phyloP scores from a whole-genome alignment of 1,140 invertebrate species.

The Drosophila orosa region DNA sequence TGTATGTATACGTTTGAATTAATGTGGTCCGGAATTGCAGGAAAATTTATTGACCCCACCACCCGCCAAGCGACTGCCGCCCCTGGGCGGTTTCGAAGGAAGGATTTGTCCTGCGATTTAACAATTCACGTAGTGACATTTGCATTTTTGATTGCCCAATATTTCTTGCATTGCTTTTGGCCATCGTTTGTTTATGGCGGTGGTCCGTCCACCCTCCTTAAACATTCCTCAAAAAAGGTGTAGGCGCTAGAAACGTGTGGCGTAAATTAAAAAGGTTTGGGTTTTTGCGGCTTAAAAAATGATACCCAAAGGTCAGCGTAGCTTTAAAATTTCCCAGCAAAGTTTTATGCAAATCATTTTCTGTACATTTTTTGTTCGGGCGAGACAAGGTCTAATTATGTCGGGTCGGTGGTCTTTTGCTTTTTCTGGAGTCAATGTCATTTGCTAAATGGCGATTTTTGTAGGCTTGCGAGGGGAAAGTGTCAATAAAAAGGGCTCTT shows the following conservation, averaged over 20 bases:
- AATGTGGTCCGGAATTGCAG: constrained; percentile 34
- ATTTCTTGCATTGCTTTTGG: constrained; percentile 67
- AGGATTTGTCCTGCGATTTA: constrained; percentile 51
- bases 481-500: constrained; percentile 52
- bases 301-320: constrained; percentile 51
- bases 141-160: constrained; percentile 79
- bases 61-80: background rate
- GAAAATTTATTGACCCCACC: constrained; percentile 55
- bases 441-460: constrained; percentile 54
- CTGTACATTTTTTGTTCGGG: constrained; percentile 18
- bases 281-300: constrained; percentile 26
- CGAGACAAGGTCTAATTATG: constrained; percentile 73
- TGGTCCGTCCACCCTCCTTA: background rate
- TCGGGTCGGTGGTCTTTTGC: constrained; percentile 9
- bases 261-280: constrained; percentile 61
- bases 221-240: constrained; percentile 19
- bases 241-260: constrained; percentile 56
- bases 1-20: constrained; percentile 36
- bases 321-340: constrained; percentile 48
- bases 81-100: constrained; percentile 13
- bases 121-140: constrained; percentile 73
- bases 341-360: constrained; percentile 70
- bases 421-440: constrained; percentile 45
- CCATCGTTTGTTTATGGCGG: constrained; percentile 32
- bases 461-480: background rate